A percentile compares a stretch with the other conserved stretches of the same genome.
These are phyloP conservation scores for Pachyrhynchus sulphureomaculatus DNA, from an alignment of 1,140 invertebrate genomes.

Conservation along the genomic window DNA sequence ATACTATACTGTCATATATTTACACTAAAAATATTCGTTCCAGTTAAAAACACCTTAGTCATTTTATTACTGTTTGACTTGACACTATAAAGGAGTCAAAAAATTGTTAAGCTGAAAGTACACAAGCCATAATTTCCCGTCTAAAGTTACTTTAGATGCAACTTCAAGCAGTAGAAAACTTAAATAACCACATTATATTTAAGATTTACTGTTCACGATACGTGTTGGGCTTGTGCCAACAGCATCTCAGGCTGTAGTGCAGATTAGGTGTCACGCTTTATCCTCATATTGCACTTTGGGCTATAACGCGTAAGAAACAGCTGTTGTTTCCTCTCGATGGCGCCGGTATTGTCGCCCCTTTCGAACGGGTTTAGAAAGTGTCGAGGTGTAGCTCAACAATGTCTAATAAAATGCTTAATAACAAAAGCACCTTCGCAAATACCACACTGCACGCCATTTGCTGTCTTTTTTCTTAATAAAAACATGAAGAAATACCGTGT, in stretches of 20 bases:
- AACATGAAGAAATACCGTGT: too few species aligned
- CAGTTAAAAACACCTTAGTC: too few species aligned
- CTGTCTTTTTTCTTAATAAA: constrained; percentile 1
- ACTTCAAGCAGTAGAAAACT: constrained; percentile 26
- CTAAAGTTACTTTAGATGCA: constrained; percentile 29
- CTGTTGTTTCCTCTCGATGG: constrained; percentile 27
- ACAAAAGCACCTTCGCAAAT: constrained; percentile 15
- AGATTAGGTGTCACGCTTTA: constrained; percentile 31
- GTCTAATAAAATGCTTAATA: constrained; percentile 24
- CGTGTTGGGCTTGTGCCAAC: constrained; percentile 29
- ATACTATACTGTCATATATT: too few species aligned
- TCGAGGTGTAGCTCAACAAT: constrained; percentile 17
- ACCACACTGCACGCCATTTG: background rate
- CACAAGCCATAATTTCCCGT: constrained; percentile 18
- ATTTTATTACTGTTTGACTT: background rate
- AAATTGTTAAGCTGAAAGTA: constrained; percentile 21
- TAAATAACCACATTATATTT: constrained; percentile 34
- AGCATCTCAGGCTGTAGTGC: constrained; percentile 18
- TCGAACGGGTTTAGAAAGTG: constrained; percentile 8
- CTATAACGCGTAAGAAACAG: constrained; percentile 31
- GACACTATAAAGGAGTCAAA: constrained; percentile 4
- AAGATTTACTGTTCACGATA: constrained; percentile 30
- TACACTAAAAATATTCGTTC: too few species aligned
- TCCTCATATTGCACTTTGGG: constrained; percentile 31
- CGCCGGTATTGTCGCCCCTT: constrained; percentile 19